Percentiles rank a stretch among this genome's conserved stretches.
Conservation (phyloP, 53 echinoderm and acorn worm genomes). For the Mesocentrotus franciscanus region DNA sequence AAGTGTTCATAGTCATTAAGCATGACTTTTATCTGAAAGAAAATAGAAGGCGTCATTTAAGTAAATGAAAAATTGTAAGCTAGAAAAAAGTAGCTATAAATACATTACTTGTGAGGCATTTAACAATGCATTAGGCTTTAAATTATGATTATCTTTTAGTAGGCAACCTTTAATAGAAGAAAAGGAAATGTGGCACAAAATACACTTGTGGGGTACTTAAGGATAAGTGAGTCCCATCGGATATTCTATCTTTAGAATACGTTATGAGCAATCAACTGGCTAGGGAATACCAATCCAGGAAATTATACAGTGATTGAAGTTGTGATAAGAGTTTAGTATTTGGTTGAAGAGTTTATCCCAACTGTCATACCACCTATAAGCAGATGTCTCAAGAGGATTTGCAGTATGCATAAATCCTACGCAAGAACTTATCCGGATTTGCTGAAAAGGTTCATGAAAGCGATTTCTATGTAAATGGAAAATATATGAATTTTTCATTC, state of each 20-base stretch:
- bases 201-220: not conserved
- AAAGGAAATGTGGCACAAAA: not conserved
- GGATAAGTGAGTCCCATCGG: not conserved
- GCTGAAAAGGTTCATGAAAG: not conserved
- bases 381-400: not conserved
- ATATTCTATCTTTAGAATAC: slow-evolving; percentile 9
- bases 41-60: no score
- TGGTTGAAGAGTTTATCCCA: not conserved
- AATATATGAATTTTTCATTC: not conserved
- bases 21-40: no score
- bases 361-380: slow-evolving; percentile 2
- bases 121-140: not conserved
- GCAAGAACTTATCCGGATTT: not conserved
- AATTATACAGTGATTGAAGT: slow-evolving; percentile 22
- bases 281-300: slow-evolving; percentile 42
- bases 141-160: not conserved
- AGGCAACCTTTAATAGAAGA: not conserved
- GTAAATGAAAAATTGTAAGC: no score
- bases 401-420: not conserved
- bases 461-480: not conserved
- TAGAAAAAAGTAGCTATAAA: not conserved
- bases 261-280: slow-evolving; percentile 15
- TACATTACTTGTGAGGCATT: not conserved
- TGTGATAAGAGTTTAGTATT: not conserved
- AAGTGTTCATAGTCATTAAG: no score